Evolutionary conservation across 2,113 vertebrate genomes (phyloP).

Genomic region (Chlamydotis undulata): DNA sequence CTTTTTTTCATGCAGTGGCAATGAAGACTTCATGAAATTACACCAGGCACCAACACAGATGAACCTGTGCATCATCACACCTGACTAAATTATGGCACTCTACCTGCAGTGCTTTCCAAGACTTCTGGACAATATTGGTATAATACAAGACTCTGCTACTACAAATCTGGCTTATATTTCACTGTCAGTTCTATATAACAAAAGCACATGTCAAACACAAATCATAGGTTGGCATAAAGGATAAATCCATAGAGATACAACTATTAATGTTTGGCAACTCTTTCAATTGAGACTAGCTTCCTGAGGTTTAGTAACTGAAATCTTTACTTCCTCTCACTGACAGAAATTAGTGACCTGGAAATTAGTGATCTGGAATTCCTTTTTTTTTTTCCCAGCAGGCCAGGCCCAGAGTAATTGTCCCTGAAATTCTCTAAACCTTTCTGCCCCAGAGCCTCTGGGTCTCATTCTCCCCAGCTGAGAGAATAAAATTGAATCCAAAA

Average conservation of each 20-base stretch:
- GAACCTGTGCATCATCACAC: not conserved
- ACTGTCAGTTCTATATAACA: not conserved
- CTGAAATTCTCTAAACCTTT: not conserved
- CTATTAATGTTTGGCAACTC: not conserved
- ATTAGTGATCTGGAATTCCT: not conserved
- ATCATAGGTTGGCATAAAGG: not conserved
- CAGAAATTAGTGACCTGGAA: not conserved
- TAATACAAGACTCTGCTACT: not conserved
- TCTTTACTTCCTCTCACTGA: not conserved
- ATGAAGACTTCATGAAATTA: not conserved
- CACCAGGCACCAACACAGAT: not conserved
- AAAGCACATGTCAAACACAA: not conserved
- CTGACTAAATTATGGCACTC: not conserved
- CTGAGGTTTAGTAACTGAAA: not conserved
- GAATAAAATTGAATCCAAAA: not conserved
- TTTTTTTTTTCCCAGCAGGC: not conserved
- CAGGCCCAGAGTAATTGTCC: not conserved
- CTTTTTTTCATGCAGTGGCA: not conserved
- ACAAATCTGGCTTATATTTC: not conserved
- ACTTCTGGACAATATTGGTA: not conserved
- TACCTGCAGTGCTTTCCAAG: not conserved
- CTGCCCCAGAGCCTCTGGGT: not conserved
- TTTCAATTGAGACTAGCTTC: not conserved
- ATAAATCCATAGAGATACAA: not conserved
- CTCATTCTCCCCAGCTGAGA: not conserved